Base-by-base conservation (phyloP, 2,888 invertebrate genomes). In the Aporophyla nigra region DNA sequence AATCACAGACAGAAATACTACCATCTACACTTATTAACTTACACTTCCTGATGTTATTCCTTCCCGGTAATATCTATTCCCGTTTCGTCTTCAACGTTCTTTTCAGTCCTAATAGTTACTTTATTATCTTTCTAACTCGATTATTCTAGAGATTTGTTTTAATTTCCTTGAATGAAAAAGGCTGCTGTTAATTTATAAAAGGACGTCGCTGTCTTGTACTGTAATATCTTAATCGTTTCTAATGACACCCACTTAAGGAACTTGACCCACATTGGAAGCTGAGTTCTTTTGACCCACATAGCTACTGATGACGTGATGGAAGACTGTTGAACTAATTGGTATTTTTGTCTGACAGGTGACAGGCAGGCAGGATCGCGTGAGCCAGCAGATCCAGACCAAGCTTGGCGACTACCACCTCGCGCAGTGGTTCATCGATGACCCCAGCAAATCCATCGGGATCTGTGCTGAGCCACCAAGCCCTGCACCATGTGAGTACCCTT, bases 371-470 rank as follows among this genome's bases (percentile, higher is more conserved):
- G 98, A 98, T 92, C 97, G 96, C 85, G 97, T 97, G 86, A 97
- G 97, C 89, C 97, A 98, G 92, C 97, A 98, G 93, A 98, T 98
- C 90, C 98, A 98, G 93, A 97, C 97, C 87, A 97, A 97, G 92
- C 96, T 98, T 82, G 98, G 98, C 80, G 97, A 97, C 93, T 98
- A 97, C 94, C 97, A 97, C 80, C 96, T 97, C 87, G 97, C 98
- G 82, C 97, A 97, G 94, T 97, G 97, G 86, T 96, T 97, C 88
- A 95, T 97, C 90, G 97, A 97, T 90, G 97, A 98, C 91, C 97
- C 97, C 80, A 97, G 97, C 90, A 97, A 97, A 86, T 96, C 97
- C 86, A 97, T 98, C 88, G 98, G 98, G 76, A 97, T 98, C 88
- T 98, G 98, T 91, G 98, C 98, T 54, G 97, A 98, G 84, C 97